Evolutionary conservation across 2,113 vertebrate genomes (phyloP), one percentile per base, ranked within the genome.

Genomic region (Hydropotes inermis): DNA sequence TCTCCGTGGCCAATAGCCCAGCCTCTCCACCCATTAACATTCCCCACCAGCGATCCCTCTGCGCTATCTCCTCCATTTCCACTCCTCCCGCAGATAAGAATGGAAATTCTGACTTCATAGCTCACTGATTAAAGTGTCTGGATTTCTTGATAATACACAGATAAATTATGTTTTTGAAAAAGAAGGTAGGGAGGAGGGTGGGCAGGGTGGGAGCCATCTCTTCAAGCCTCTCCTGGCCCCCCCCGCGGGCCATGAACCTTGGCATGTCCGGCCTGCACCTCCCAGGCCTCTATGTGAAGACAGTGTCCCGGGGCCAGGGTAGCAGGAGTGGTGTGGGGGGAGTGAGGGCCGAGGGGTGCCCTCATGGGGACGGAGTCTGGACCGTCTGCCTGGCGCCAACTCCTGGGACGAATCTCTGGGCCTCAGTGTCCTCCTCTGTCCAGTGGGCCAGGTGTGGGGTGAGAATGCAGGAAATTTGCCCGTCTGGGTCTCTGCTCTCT

Each of bases 31-130:
- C 99, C 99, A 99, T 99, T 99, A 99, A 99, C 99, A 99, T 99
- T 99, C 99, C 99, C 99, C 99, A 99, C 99, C 99, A 99, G 99
- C 99, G 99, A 99, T 99, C 98, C 99, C 99, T 99, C 99, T 99
- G 99, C 98, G 99, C 99, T 99, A 99, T 99, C 99, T 99, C 99
- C 99, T 99, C 99, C 99, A 99, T 99, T 99, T 99, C 99, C 99
- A 99, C 99, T 99, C 99, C 99, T 99, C 99, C 99, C 99, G 99
- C 99, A 99, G 99, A 99, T 99, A 99, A 99, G 99, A 99, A 99
- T 99, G 99, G 99, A 99, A 99, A 99, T 99, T 99, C 99, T 99
- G 99, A 99, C 99, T 99, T 99, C 99, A 99, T 99, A 99, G 99
- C 99, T 99, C 99, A 99, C 99, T 99, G 99, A 99, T 99, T 99